Base-by-base conservation (phyloP, 2,797 vertebrate genomes). In the Hylomyscus alleni region DNA sequence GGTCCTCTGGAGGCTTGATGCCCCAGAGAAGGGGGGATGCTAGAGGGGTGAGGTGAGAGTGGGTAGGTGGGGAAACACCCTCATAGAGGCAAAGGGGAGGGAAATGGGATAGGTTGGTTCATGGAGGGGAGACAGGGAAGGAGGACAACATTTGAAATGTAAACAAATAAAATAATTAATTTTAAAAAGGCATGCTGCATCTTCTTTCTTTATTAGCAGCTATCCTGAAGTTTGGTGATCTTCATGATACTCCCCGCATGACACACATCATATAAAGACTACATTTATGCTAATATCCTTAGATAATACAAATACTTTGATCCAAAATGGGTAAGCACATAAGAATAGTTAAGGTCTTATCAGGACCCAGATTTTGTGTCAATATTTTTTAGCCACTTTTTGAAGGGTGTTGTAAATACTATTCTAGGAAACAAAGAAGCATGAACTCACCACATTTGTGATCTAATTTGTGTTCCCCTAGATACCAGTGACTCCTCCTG, bases 281-380 rank as follows among this genome's bases (percentile, higher is more conserved):
- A 52, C 9, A 8, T 29, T 19, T 14, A 84, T 37, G 2, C 73
- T 47, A 47, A 24, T 26, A 11, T 85, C 13, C 47, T 37, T 65
- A 40, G 67, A 80, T 52, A 31, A 76, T 9, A 77, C 47, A 47
- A 40, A 76, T 40, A 56, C n/a, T 75, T 58, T 92, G 60, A 83
- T 22, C 47, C 26, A 29, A 62, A 62, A 60, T 60, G 7, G 58
- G 58, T 26, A 60, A 11, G 19, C 40, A 2, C 77, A 60, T 73
- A n/a, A 95, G 52, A 95, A 60, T 82, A 34, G 26, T 83, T 92
- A 90, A 83, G 75, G 24, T 50, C 47, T 82, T 62, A 90, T 78
- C 60, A 73, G 37, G 15, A 12, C 12, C 14, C 47, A 89, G 34
- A 91, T 5, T 17, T 4, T 67, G 5, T 87, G 89, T 50, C 29